These are phyloP conservation scores for Galbula dea DNA, from an alignment of 2,113 vertebrate species.

Conservation along the genomic window DNA sequence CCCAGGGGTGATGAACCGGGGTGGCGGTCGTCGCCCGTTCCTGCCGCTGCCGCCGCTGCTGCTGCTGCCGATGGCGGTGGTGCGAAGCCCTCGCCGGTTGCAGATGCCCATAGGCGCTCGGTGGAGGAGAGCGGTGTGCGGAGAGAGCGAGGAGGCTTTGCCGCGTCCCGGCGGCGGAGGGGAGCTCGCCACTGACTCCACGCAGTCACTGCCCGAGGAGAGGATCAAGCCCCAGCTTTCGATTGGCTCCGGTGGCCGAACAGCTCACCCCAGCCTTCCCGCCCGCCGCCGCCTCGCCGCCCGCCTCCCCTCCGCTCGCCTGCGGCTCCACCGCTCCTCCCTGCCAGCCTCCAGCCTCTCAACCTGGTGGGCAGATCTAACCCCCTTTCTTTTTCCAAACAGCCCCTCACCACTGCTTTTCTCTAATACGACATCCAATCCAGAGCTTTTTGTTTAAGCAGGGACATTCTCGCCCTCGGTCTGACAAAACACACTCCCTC, in stretches of 20 bases:
- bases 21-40: background rate
- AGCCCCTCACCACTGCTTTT: background rate
- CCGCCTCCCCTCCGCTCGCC: background rate
- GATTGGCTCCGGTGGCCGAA: conserved; percentile 80
- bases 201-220: conserved; percentile 75
- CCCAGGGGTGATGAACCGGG: background rate
- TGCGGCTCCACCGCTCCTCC: background rate
- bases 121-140: background rate
- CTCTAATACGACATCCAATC: background rate
- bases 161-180: background rate
- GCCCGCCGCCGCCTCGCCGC: background rate
- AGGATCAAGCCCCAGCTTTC: conserved; percentile 72
- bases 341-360: conserved; percentile 20
- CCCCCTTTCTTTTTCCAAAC: background rate
- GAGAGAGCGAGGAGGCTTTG: conserved; percentile 3
- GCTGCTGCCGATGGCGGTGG: background rate
- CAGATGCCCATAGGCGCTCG: conserved; percentile 74
- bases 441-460: conserved; percentile 1
- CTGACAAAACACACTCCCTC: background rate
- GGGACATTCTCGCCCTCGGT: background rate
- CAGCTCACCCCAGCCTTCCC: conserved; percentile 74
- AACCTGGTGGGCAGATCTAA: background rate
- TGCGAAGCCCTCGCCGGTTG: conserved; percentile 27
- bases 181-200: conserved; percentile 72
- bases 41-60: background rate